Percentiles rank a stretch among this genome's conserved stretches.
phyloP scores from a whole-genome alignment of 2,797 vertebrate species.

The Lepilemur septentrionalis region DNA sequence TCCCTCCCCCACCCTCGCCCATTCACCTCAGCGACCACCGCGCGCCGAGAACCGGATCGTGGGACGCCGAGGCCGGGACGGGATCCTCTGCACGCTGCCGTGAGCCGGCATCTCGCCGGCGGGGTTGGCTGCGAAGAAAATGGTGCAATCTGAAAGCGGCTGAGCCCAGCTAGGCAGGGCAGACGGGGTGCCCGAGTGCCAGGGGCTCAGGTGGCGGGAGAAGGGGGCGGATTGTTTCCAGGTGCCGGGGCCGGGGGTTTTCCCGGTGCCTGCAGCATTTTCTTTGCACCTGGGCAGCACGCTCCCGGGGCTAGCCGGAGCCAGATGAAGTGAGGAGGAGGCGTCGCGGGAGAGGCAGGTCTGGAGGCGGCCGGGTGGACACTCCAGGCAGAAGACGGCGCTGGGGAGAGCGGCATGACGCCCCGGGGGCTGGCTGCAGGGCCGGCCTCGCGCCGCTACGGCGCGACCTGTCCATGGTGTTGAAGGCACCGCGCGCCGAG shows the following conservation, averaged over 20 bases:
- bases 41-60: slow-evolving; percentile 51
- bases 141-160: slow-evolving; percentile 79
- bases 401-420: slow-evolving; percentile 40
- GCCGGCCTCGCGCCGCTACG: background rate
- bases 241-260: background rate
- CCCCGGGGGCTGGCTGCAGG: background rate
- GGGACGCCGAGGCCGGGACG: slow-evolving; percentile 59
- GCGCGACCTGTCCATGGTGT: slow-evolving; percentile 75
- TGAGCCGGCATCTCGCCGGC: slow-evolving; percentile 54
- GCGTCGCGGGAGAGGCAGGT: slow-evolving; percentile 42
- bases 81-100: slow-evolving; percentile 57
- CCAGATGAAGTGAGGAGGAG: slow-evolving; percentile 57
- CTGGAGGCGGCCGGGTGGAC: slow-evolving; percentile 29
- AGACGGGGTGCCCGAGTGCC: slow-evolving; percentile 59
- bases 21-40: slow-evolving; percentile 21
- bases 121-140: slow-evolving; percentile 77
- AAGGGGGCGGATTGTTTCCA: slow-evolving; percentile 60
- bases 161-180: slow-evolving; percentile 74
- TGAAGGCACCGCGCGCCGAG: slow-evolving; percentile 60
- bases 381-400: slow-evolving; percentile 23
- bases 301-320: slow-evolving; percentile 56
- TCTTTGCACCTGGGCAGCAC: slow-evolving; percentile 74
- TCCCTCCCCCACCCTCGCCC: slow-evolving; percentile 49
- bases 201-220: slow-evolving; percentile 36
- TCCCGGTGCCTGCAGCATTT: slow-evolving; percentile 59